Evolutionary conservation across 1,140 invertebrate genomes (phyloP).

Genomic region (Zaprionus vittiger): DNA sequence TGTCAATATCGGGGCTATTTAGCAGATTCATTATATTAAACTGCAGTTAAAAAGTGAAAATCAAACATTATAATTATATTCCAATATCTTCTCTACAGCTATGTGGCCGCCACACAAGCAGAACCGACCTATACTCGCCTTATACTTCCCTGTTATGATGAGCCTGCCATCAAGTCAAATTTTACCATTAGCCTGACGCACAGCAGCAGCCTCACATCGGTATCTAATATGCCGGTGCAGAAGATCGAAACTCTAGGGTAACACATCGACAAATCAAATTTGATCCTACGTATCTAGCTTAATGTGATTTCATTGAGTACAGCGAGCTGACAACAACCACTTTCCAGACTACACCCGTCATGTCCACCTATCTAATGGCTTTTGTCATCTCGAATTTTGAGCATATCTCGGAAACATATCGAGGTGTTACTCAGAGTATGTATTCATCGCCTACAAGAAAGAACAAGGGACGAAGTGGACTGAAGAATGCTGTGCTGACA

Average conservation of each 20-base stretch:
- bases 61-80: no score
- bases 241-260: constrained; percentile 53
- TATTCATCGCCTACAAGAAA: constrained; percentile 87
- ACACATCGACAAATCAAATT: not conserved
- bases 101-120: constrained; percentile 91
- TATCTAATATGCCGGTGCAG: constrained; percentile 86
- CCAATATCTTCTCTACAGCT: constrained; percentile 84
- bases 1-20: not conserved
- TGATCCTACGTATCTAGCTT: not conserved
- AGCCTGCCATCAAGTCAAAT: constrained; percentile 91
- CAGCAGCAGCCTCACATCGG: constrained; percentile 84
- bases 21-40: no score
- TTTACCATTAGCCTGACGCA: constrained; percentile 88
- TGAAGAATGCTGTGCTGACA: constrained; percentile 86
- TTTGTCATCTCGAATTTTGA: constrained; percentile 89
- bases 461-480: constrained; percentile 86
- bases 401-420: constrained; percentile 64
- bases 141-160: constrained; percentile 96
- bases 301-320: constrained; percentile 20
- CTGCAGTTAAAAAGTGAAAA: no score
- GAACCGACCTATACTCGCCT: constrained; percentile 91
- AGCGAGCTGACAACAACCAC: constrained; percentile 68
- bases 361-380: constrained; percentile 91
- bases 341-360: constrained; percentile 86
- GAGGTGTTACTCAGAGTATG: constrained; percentile 85